A percentile compares a stretch with the other conserved stretches of the same genome.
These are phyloP conservation scores for Turritopsis rubra DNA, from an alignment of 30 jellyfish, hydroid and myxozoan genomes.

Conservation along the genomic window DNA sequence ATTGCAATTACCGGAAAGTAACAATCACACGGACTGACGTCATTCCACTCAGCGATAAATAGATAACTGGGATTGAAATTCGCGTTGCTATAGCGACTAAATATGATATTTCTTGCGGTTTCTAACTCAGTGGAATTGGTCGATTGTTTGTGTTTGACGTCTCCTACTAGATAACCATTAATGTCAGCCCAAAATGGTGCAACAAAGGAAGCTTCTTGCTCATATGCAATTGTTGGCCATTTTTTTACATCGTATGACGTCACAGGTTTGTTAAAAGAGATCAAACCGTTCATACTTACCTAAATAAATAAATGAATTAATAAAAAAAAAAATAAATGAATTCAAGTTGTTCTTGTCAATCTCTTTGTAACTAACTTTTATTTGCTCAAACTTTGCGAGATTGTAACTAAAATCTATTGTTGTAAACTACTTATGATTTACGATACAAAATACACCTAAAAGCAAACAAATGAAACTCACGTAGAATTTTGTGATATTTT, in stretches of 20 bases:
- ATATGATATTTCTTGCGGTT: background rate
- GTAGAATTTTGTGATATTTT: background rate
- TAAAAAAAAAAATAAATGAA: no score
- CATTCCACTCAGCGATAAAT: slow-evolving; percentile 12
- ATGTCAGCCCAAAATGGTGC: slow-evolving; percentile 12
- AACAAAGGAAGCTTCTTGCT: background rate
- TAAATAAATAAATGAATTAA: background rate
- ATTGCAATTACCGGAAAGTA: slow-evolving; percentile 10
- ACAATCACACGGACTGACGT: slow-evolving; percentile 16
- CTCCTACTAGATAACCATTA: background rate
- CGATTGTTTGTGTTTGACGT: background rate
- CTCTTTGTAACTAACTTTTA: no score
- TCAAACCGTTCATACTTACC: slow-evolving; percentile 14
- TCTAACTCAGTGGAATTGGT: background rate
- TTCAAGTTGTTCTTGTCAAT: no score
- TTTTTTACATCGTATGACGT: background rate
- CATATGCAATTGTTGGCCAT: slow-evolving; percentile 6
- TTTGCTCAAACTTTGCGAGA: no score
- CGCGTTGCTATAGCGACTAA: background rate
- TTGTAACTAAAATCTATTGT: no score
- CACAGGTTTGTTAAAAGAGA: background rate
- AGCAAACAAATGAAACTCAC: background rate
- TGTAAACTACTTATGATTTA: background rate
- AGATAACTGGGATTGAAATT: background rate
- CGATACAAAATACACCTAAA: background rate